Evolutionary conservation across 2,797 vertebrate genomes (phyloP).

Genomic region (Chiroxiphia lanceolata): DNA sequence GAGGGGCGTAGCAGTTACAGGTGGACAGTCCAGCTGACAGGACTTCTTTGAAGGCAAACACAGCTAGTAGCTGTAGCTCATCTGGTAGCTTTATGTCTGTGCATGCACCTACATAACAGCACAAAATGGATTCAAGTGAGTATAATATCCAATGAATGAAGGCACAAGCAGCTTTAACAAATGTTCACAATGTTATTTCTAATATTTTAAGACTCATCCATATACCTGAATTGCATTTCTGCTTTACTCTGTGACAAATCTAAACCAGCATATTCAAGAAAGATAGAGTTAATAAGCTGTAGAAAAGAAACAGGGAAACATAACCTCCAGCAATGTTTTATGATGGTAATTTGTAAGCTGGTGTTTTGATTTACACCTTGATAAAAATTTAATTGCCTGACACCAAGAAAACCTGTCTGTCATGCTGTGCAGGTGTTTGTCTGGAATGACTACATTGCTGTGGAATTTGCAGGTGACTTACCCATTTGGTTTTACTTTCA

Average conservation of each 20-base stretch:
- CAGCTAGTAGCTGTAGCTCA: neutral
- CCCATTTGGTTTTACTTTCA: neutral
- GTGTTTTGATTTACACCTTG: neutral
- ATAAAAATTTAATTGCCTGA: neutral
- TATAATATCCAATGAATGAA: neutral
- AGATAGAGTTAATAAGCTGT: neutral
- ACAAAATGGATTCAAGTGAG: fast-evolving
- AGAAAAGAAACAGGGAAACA: neutral
- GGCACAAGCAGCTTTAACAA: neutral
- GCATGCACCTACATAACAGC: neutral
- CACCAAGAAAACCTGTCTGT: neutral
- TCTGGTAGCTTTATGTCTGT: neutral
- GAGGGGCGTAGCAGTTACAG: neutral
- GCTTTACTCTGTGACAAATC: neutral
- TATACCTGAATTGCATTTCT: neutral
- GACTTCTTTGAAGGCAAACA: neutral
- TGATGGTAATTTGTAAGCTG: neutral
- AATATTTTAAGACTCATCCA: neutral
- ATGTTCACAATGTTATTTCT: neutral
- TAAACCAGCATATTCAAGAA: neutral
- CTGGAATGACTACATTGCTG: neutral
- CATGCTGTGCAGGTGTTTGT: neutral
- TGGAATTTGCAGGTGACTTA: neutral
- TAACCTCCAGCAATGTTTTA: neutral
- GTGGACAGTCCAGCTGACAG: neutral